Percentiles rank a stretch among this genome's conserved stretches.
Evolutionary conservation across 2,113 vertebrate genomes (phyloP).

Genomic region (Hemibagrus wyckioides): DNA sequence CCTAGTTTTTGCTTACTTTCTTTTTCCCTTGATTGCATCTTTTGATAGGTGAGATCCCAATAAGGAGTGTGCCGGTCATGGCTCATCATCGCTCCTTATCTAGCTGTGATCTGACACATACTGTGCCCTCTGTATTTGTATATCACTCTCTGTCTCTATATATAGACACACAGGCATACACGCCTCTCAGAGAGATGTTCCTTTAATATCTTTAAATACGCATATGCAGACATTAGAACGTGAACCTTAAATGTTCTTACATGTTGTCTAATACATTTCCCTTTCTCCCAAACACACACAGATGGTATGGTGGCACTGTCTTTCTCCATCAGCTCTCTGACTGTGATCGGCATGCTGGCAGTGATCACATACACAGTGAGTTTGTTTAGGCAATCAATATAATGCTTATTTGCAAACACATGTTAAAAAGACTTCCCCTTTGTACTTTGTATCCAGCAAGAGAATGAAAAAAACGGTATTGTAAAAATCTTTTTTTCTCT

Average conservation of each 20-base stretch:
- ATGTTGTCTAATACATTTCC: slow-evolving; percentile 6
- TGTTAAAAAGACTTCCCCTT: background rate
- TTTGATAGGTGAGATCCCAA: no score
- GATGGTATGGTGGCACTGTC: slow-evolving; percentile 92
- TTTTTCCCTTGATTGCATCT: no score
- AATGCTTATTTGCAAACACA: slow-evolving; percentile 48
- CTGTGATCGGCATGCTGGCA: slow-evolving; percentile 97
- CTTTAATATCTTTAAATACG: background rate
- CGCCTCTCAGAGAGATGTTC: slow-evolving; percentile 24
- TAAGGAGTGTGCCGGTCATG: slow-evolving; percentile 66
- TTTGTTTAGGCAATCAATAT: slow-evolving; percentile 61
- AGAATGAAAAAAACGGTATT: background rate
- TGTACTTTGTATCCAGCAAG: background rate
- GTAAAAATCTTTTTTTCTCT: background rate
- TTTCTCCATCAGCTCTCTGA: slow-evolving; percentile 97
- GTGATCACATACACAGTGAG: slow-evolving; percentile 98
- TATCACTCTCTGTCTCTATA: slow-evolving; percentile 51
- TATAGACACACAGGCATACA: slow-evolving; percentile 44
- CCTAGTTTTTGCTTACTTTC: no score
- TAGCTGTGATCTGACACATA: slow-evolving; percentile 50
- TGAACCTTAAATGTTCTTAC: background rate
- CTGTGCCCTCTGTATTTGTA: slow-evolving; percentile 42
- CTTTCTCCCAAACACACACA: slow-evolving; percentile 62
- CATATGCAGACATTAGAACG: slow-evolving; percentile 15
- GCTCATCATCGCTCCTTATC: slow-evolving; percentile 73